These are phyloP conservation scores for Coenonympha arcania DNA, from an alignment of 2,888 invertebrate genomes.

Conservation along the genomic window DNA sequence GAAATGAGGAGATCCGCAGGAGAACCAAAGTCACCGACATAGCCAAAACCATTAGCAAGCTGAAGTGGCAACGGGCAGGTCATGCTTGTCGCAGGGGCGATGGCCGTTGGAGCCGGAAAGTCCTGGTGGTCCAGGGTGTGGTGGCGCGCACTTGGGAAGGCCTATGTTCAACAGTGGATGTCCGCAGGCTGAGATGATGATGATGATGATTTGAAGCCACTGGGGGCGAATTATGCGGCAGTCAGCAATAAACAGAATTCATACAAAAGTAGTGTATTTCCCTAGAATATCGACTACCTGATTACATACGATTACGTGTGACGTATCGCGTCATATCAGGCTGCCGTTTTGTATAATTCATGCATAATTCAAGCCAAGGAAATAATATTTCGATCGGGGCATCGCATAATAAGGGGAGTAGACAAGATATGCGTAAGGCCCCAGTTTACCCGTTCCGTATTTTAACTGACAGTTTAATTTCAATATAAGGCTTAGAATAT, in stretches of 20 bases:
- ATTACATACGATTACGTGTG: slow-evolving; percentile 8
- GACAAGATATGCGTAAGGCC: slow-evolving; percentile 19
- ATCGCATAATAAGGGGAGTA: slow-evolving; percentile 17
- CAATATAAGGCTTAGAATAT: slow-evolving; percentile 15
- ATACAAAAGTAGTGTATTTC: background rate
- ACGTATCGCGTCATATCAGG: slow-evolving; percentile 3
- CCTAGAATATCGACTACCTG: background rate
- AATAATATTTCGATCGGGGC: slow-evolving; percentile 16
- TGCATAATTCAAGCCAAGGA: slow-evolving; percentile 16
- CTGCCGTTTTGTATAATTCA: slow-evolving; percentile 10
- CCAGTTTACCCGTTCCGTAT: slow-evolving; percentile 18
- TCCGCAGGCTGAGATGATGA: too few relatives aligned
- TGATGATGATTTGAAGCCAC: too few relatives aligned
- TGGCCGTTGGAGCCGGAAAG: too few relatives aligned
- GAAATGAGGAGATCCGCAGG: too few relatives aligned
- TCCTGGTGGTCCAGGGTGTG: too few relatives aligned
- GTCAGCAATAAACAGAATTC: background rate
- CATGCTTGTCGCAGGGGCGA: too few relatives aligned
- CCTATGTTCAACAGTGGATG: too few relatives aligned
- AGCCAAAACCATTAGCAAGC: too few relatives aligned
- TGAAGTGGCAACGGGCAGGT: too few relatives aligned
- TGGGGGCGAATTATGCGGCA: too few relatives aligned
- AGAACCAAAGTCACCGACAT: too few relatives aligned
- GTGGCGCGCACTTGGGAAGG: too few relatives aligned
- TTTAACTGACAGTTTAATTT: slow-evolving; percentile 24